Evolutionary conservation across 2,888 invertebrate species (phyloP).

Genomic region (Tholera decimalis): DNA sequence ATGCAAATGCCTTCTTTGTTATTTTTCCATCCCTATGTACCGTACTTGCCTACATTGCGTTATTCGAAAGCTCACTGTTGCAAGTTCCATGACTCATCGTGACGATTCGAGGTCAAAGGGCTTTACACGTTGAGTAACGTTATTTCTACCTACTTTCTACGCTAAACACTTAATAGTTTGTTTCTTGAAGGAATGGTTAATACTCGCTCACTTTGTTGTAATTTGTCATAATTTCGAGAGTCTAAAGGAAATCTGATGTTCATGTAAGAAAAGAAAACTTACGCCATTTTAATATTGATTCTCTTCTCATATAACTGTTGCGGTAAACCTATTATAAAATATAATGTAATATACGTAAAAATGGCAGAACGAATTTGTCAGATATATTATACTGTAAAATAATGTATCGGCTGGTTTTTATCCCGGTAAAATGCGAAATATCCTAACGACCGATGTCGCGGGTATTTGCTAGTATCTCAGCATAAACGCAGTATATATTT

Average conservation of each 20-base stretch:
- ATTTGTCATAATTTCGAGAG: slow-evolving; percentile 20
- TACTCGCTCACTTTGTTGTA: neutral
- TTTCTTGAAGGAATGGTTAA: slow-evolving; percentile 9
- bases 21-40: slow-evolving; percentile 20
- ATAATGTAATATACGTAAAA: too few species aligned
- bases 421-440: too few species aligned
- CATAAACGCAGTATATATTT: too few species aligned
- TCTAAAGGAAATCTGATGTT: neutral
- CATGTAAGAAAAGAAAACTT: neutral
- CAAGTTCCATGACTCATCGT: slow-evolving; percentile 74
- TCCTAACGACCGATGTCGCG: too few species aligned
- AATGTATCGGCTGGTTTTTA: too few species aligned
- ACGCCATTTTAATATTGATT: neutral
- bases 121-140: slow-evolving; percentile 72
- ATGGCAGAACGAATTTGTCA: too few species aligned
- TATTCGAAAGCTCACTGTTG: slow-evolving; percentile 70
- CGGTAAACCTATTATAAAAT: too few species aligned
- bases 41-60: slow-evolving; percentile 32
- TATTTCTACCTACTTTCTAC: slow-evolving; percentile 68
- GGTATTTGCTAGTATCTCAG: too few species aligned
- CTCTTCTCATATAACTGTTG: neutral
- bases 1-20: slow-evolving; percentile 11
- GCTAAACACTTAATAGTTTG: slow-evolving; percentile 32
- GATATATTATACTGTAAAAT: too few species aligned
- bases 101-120: slow-evolving; percentile 81